Evolutionary conservation across 2,888 invertebrate species (phyloP), one percentile per base, ranked within the genome.

Genomic region (Campoletis raptor): DNA sequence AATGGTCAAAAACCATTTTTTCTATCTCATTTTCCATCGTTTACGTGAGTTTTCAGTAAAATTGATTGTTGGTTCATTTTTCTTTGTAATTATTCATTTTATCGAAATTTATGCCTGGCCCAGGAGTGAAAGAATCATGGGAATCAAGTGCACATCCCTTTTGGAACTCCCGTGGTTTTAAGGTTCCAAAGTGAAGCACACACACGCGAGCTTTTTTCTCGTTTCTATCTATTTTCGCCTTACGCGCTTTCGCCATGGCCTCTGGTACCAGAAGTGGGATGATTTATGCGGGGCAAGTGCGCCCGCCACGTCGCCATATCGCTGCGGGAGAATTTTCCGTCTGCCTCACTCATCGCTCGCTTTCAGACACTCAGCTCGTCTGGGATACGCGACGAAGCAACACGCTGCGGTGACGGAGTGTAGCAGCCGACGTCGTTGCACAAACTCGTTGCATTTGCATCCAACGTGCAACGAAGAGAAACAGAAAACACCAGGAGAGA

Each of bases 221-320:
- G 42, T 84, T 80, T 90, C 90, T 90, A 91, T 93, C 92, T 92
- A 93, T 92, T 93, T 93, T 92, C 88, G 90, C 90, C 90, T 90
- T 67, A 54, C 86, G 66, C 61, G 80, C 77, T 81, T 67, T 81
- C 64, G 80, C 70, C 83, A 73, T 77, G 83, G 54, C 45, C 42
- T 74, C 48, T 64, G 66, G 86, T 78, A 90, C 88, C 90, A 92
- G 91, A 92, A 92, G 90, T 89, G 81, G 90, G 90, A 92, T 93
- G 92, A 93, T 92, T 92, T 92, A 92, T 92, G 91, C 88, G 89
- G 88, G 90, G 90, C 92, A 92, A 92, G 92, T 93, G 93, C 79
- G 77, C 83, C 83, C 80, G 74, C 85, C 86, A 74, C 83, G 83
- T 86, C 86, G 86, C 80, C 83, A 81, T 82, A 69, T 86, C 92